Evolutionary conservation across 1,140 invertebrate genomes (phyloP), one percentile per base, ranked within the genome.

Genomic region (Trachymyrmex septentrionalis): DNA sequence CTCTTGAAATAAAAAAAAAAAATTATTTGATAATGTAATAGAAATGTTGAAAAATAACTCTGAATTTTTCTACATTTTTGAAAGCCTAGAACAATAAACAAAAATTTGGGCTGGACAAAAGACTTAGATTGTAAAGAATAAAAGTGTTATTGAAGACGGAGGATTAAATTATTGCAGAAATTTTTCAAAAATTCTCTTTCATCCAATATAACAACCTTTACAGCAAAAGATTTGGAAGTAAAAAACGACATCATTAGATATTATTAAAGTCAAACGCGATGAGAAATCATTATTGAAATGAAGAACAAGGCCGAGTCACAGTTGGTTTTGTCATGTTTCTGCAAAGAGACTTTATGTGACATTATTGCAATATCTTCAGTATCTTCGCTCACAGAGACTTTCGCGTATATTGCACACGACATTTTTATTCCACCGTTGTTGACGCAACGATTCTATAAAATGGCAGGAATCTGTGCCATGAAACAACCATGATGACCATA

Each of bases 361-460:
- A 27, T 69, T 69, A 80, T 72, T 64, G 53, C 66, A 57, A 73
- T 73, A 73, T 80, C 48, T 38, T 55, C 63, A 27, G n/a, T 69
- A 55, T 44, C 55, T 61, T 82, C 67, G 10, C 12, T 38, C 34
- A 27, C 61, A 30, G 64, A 57, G 16, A 59, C 24, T 75, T 44
- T 66, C 64, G 67, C 55, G 55, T 38, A 21, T 30, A 24, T 50
- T 73, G 38, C 53, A 27, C 50, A 75, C 57, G 34, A 87, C 50
- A 34, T 82, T 87, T 87, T 89, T 87, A 85, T 66, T 64, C 50
- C 66, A 57, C 14, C 24, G 19, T 14, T 19, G n/a, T 61, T 86
- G 87, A 88, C 50, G 73, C 57, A 87, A 89, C 19, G 21, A 12
- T 21, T 34, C 44, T 53, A 59, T 44, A 90, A 89, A 90, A 89